Conservation (phyloP, 2,888 invertebrate species). For the Gandaritis pyraliata region DNA sequence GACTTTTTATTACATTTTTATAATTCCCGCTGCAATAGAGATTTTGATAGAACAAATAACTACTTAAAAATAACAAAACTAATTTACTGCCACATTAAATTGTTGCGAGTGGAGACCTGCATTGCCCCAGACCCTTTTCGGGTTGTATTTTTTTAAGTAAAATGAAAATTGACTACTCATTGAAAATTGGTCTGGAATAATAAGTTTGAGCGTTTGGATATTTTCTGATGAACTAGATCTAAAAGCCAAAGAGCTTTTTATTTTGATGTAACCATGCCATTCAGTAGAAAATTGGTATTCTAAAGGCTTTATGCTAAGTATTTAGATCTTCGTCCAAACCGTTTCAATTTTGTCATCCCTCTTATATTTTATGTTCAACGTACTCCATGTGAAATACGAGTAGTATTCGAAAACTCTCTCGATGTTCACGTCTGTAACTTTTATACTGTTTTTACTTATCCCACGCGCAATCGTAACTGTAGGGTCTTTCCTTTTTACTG, state of each 20-base stretch:
- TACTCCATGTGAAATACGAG: constrained; percentile 10
- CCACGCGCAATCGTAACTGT: too few relatives aligned
- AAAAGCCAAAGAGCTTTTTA: too few relatives aligned
- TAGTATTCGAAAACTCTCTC: background rate
- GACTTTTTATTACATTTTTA: too few relatives aligned
- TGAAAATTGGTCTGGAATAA: background rate
- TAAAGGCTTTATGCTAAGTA: too few relatives aligned
- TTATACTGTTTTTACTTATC: background rate
- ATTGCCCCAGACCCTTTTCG: too few relatives aligned
- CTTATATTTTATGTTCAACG: constrained; percentile 24
- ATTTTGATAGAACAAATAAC: too few relatives aligned
- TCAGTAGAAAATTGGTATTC: too few relatives aligned
- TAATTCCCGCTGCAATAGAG: too few relatives aligned
- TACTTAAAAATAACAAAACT: too few relatives aligned
- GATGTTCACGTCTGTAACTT: background rate
- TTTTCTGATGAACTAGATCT: background rate
- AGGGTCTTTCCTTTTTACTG: background rate
- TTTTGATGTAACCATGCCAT: too few relatives aligned
- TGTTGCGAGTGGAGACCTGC: too few relatives aligned
- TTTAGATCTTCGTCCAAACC: background rate
- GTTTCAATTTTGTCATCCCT: constrained; percentile 26
- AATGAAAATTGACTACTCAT: constrained; percentile 5
- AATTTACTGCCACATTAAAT: too few relatives aligned
- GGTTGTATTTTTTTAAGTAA: constrained; percentile 28
- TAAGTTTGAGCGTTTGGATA: background rate